phyloP scores from a whole-genome alignment of 92 coral and sea anemone species.

The Montipora capitata region DNA sequence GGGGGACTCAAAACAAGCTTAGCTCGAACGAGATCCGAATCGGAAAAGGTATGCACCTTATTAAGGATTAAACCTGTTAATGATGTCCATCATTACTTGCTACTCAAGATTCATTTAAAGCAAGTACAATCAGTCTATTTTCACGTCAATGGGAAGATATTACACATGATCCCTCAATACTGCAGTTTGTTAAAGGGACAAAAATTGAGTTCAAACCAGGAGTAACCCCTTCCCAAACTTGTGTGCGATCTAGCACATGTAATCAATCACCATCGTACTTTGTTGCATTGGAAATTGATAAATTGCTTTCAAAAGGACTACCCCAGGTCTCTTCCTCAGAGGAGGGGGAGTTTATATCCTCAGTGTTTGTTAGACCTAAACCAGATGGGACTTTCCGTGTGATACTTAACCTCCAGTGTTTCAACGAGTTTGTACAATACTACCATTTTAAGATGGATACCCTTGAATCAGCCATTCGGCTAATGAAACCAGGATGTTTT shows the following conservation, averaged over 20 bases:
- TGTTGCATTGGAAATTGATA: constrained; percentile 41
- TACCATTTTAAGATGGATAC: constrained; percentile 72
- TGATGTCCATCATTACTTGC: constrained; percentile 6
- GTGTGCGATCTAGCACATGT: constrained; percentile 39
- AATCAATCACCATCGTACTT: constrained; percentile 43
- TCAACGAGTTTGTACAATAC: constrained; percentile 61
- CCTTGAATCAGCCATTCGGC: constrained; percentile 44
- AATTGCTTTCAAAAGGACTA: constrained; percentile 26
- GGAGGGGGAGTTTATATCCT: constrained; percentile 44
- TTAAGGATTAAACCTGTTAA: neutral
- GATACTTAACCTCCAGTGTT: constrained; percentile 40
- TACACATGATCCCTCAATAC: constrained; percentile 22
- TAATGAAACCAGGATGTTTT: constrained; percentile 46
- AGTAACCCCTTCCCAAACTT: neutral
- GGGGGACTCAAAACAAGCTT: neutral
- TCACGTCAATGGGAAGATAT: constrained; percentile 40
- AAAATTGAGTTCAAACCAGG: constrained; percentile 28
- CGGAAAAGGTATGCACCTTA: neutral
- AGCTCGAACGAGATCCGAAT: neutral
- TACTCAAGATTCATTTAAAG: constrained; percentile 22
- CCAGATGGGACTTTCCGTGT: constrained; percentile 42
- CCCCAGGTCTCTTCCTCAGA: constrained; percentile 11
- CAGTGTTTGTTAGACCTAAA: constrained; percentile 49
- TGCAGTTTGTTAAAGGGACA: constrained; percentile 16
- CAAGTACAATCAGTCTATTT: constrained; percentile 45